These are phyloP conservation scores for Cryptocephalus primarius DNA, from an alignment of 2,888 invertebrate genomes.

Conservation along the genomic window DNA sequence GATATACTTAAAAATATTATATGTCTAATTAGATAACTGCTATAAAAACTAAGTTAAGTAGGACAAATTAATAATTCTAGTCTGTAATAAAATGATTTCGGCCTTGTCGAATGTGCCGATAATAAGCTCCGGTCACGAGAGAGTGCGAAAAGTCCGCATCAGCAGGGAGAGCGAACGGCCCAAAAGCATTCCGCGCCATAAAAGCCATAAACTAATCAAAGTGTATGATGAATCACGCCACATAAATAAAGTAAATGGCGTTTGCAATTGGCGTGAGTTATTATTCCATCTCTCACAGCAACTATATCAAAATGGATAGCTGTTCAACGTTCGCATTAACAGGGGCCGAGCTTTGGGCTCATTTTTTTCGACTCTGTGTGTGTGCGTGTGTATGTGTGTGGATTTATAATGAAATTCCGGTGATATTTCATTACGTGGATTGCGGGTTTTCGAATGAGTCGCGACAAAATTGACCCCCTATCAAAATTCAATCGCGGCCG, in stretches of 20 bases:
- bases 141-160: slow-evolving; percentile 31
- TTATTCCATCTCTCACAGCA: slow-evolving; percentile 39
- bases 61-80: no score
- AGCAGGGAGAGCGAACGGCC: slow-evolving; percentile 21
- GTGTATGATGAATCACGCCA: slow-evolving; percentile 40
- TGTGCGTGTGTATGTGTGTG: slow-evolving; percentile 9
- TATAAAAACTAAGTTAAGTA: no score
- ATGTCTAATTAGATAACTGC: no score
- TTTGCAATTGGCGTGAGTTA: slow-evolving; percentile 42
- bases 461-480: no score
- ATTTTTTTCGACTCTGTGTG: slow-evolving; percentile 12
- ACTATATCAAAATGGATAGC: slow-evolving; percentile 38
- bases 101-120: no score
- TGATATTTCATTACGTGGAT: slow-evolving; percentile 20
- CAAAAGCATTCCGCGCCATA: slow-evolving; percentile 35
- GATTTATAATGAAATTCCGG: slow-evolving; percentile 33
- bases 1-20: no score
- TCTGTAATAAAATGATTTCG: no score
- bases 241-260: slow-evolving; percentile 42
- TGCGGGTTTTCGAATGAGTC: no score
- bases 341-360: slow-evolving; percentile 23
- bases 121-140: no score
- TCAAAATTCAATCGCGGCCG: no score
- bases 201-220: slow-evolving; percentile 43
- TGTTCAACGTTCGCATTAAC: slow-evolving; percentile 26